Base-by-base conservation (phyloP, 2,888 invertebrate species). In the Campoletis raptor region DNA sequence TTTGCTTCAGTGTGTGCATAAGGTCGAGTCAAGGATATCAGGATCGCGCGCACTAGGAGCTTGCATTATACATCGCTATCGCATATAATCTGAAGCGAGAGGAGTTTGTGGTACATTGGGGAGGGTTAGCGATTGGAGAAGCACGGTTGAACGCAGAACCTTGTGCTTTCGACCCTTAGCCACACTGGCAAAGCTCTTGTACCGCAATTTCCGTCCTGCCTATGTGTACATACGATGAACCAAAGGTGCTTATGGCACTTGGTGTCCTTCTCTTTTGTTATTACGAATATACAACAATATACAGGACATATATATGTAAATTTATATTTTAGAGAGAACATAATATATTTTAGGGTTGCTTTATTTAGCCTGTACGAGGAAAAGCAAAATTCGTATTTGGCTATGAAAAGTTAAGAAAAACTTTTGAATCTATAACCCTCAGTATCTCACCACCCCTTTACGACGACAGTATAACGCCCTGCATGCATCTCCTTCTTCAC, bases 41-140 rank as follows among this genome's bases (percentile, higher is more conserved):
- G 64, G 91, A 90, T 91, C 90, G 87, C 74, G 82, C 69, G 81
- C 77, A 69, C 66, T 64, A 64, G 87, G 82, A 86, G 42, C 87
- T 87, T 80, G 88, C 88, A 89, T 92, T 90, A 89, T 91, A 89
- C 89, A 91, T n/a, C 88, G 88, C 89, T 88, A 89, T 90, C 88
- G 83, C 85, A 85, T 89, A 91, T 90, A 90, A 92, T 91, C 87
- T 85, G 79, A 83, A 61, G 76, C 80, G 81, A 80, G 76, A 72
- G 70, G 83, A 79, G 85, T 80, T 66, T 83, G 88, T 77, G 81
- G 74, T 74, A 72, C 64, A 83, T 76, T 81, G 79, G 84, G 74
- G 72, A 66, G 72, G 64, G 82, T 85, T 70, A 76, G 87, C 70
- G 52, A 72, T 79, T 48, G 76, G 67, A 73, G 66, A 37, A 48